A percentile compares a stretch with the other conserved stretches of the same genome.
Conservation (phyloP, 2,113 vertebrate genomes). For the Salvelinus sp. region DNA sequence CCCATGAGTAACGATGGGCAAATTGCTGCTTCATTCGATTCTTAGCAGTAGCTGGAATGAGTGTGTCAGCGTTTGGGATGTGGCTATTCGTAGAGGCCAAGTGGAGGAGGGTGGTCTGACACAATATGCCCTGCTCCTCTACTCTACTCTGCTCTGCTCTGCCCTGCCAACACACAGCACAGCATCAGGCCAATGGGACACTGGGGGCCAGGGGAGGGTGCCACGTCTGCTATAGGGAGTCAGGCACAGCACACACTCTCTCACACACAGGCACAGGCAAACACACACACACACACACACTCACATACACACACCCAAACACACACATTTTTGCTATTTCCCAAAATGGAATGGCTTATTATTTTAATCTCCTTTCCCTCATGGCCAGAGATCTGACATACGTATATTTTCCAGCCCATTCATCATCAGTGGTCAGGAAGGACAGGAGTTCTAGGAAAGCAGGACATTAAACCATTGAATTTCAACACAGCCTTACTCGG, state of each 20-base stretch:
- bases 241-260: neutral
- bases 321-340: no score
- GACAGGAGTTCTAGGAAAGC: neutral
- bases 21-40: constrained; percentile 53
- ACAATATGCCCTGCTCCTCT: neutral
- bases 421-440: neutral
- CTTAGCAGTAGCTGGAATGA: constrained; percentile 41
- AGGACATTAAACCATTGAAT: neutral
- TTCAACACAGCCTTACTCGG: no score
- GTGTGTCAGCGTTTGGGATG: constrained; percentile 42
- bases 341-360: no score
- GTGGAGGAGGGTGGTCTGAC: neutral
- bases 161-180: neutral
- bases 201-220: neutral
- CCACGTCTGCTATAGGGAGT: neutral
- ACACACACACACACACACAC: neutral
- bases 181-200: neutral
- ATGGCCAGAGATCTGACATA: neutral
- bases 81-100: constrained; percentile 31
- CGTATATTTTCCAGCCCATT: neutral
- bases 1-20: constrained; percentile 39
- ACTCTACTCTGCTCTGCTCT: neutral
- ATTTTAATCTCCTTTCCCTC: neutral
- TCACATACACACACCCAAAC: neutral
- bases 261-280: neutral